These are phyloP conservation scores for Steinernema khuongi DNA, from an alignment of 1,140 invertebrate genomes.

Conservation along the genomic window DNA sequence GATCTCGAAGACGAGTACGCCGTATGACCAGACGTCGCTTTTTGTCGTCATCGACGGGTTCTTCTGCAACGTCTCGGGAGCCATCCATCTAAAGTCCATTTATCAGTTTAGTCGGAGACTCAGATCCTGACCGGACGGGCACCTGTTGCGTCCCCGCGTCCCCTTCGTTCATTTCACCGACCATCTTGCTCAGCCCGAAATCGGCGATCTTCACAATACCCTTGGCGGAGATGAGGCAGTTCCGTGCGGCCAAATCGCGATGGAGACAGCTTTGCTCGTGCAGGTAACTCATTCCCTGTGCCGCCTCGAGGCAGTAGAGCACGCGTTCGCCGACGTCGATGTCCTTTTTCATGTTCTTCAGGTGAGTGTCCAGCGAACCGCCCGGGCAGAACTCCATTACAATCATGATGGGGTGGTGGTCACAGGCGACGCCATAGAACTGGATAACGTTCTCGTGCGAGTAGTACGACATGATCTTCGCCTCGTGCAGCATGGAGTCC, in stretches of 20 bases:
- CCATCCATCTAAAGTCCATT: constrained; percentile 46
- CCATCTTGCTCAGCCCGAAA: constrained; percentile 87
- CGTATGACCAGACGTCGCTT: constrained; percentile 57
- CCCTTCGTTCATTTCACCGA: constrained; percentile 88
- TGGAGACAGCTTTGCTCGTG: constrained; percentile 69
- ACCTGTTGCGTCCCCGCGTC: constrained; percentile 74
- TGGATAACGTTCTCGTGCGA: constrained; percentile 16
- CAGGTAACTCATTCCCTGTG: constrained; percentile 36
- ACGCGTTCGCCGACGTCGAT: constrained; percentile 38
- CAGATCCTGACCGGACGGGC: constrained; percentile 26
- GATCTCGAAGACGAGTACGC: constrained; percentile 58
- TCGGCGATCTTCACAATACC: constrained; percentile 78
- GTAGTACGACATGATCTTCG: constrained; percentile 22
- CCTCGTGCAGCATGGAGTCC: constrained; percentile 19
- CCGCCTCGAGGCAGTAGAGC: constrained; percentile 18
- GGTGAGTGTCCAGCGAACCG: constrained; percentile 36
- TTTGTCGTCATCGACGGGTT: constrained; percentile 40
- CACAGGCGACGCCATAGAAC: constrained; percentile 36
- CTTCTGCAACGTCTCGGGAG: constrained; percentile 51
- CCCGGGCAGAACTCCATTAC: constrained; percentile 38
- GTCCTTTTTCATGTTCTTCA: constrained; percentile 30
- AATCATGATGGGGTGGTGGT: constrained; percentile 32
- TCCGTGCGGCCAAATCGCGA: constrained; percentile 73
- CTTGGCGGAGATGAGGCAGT: constrained; percentile 73
- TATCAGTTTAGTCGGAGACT: not conserved